Percentiles rank a stretch among this genome's conserved stretches.
These are phyloP conservation scores for Ophion obscuratus DNA, from an alignment of 2,888 invertebrate species.

Conservation along the genomic window DNA sequence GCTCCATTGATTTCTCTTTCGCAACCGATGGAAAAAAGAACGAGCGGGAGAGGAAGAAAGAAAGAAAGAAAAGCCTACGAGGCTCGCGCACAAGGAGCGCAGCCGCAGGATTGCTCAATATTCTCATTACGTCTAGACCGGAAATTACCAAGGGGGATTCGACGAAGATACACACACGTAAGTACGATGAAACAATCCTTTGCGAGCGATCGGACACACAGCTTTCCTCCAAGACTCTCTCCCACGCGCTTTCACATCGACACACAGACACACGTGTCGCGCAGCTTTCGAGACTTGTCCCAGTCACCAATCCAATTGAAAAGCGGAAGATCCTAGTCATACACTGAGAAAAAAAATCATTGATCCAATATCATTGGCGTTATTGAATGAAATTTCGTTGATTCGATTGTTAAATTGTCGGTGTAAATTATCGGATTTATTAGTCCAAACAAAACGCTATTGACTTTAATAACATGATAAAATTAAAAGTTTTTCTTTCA, in stretches of 20 bases:
- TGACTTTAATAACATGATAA: too few relatives aligned
- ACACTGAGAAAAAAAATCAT: too few relatives aligned
- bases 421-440: too few relatives aligned
- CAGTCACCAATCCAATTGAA: too few relatives aligned
- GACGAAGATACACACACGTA: conserved; percentile 40
- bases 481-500: too few relatives aligned
- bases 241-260: conserved; percentile 40
- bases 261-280: conserved; percentile 4
- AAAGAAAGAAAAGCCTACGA: background rate
- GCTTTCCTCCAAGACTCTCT: conserved; percentile 64
- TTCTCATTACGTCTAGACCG: conserved; percentile 66
- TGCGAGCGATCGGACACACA: conserved; percentile 45
- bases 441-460: too few relatives aligned
- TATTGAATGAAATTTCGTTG: too few relatives aligned
- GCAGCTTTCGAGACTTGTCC: background rate
- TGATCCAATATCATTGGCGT: too few relatives aligned
- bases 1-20: conserved; percentile 61
- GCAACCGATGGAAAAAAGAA: conserved; percentile 49
- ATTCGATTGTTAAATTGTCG: too few relatives aligned
- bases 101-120: conserved; percentile 57
- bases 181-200: conserved; percentile 10
- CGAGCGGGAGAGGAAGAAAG: background rate
- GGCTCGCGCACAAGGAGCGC: background rate
- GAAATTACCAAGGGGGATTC: conserved; percentile 61
- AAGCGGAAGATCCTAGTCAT: too few relatives aligned